Percentiles rank a stretch among this genome's conserved stretches.
These are phyloP conservation scores for Thereva nobilitata DNA, from an alignment of 2,888 invertebrate genomes.

Conservation along the genomic window DNA sequence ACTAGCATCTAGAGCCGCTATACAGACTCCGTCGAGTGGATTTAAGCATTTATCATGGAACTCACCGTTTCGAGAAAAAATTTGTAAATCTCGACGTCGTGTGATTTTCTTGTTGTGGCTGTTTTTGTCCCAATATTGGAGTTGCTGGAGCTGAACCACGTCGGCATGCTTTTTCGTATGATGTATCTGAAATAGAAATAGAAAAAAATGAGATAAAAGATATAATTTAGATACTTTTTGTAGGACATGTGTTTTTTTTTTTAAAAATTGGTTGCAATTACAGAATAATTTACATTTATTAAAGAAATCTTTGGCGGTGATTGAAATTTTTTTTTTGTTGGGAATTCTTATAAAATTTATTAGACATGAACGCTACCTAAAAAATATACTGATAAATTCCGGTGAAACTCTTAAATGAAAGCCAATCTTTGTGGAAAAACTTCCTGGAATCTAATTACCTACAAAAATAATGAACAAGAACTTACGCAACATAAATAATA, in stretches of 20 bases:
- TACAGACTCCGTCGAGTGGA: no score
- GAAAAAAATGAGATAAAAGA: conserved; percentile 1
- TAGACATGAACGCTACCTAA: no score
- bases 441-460: no score
- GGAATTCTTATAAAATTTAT: no score
- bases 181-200: conserved; percentile 71
- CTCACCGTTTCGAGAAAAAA: conserved; percentile 62
- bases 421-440: no score
- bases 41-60: conserved; percentile 6
- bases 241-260: background rate
- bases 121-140: conserved; percentile 71
- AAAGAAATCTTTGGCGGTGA: no score
- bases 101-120: conserved; percentile 60
- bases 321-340: no score
- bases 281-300: background rate
- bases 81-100: conserved; percentile 83
- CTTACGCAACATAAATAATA: no score
- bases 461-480: no score
- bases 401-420: no score
- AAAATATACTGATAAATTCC: no score
- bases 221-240: background rate
- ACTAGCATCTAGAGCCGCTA: no score
- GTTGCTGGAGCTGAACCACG: conserved; percentile 84
- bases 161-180: conserved; percentile 88
- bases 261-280: background rate